A percentile compares a stretch with the other conserved stretches of the same genome.
Evolutionary conservation across 2,113 vertebrate genomes (phyloP).

Genomic region (Brienomyrus longianalis): DNA sequence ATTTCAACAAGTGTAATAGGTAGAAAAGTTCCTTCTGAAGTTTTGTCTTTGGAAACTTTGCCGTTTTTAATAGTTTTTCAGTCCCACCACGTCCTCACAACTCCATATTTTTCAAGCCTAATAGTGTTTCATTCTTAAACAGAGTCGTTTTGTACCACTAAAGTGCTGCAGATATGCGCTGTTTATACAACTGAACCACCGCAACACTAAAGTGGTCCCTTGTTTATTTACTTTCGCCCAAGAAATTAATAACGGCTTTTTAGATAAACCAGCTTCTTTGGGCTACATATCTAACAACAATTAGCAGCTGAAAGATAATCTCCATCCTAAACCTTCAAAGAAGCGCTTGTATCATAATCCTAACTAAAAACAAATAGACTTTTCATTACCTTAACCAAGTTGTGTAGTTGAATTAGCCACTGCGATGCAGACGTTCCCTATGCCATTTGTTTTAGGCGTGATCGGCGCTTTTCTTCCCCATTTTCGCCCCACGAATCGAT

Average conservation of each 20-base stretch:
- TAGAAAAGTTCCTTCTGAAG: not conserved
- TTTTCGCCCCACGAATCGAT: slow-evolving; percentile 8
- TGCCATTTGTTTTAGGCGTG: slow-evolving; percentile 26
- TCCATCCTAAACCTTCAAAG: not conserved
- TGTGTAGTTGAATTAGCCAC: not conserved
- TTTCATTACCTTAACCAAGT: slow-evolving; percentile 2
- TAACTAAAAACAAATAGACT: not conserved
- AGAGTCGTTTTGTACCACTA: not conserved
- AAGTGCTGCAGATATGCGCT: not conserved
- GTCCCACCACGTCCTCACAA: not conserved
- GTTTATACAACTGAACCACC: not conserved
- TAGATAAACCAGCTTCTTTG: not conserved
- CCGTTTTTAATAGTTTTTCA: not conserved
- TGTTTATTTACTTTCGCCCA: not conserved
- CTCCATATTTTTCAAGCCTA: not conserved
- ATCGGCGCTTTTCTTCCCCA: not conserved
- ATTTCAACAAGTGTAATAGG: not conserved
- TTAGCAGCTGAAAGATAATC: not conserved
- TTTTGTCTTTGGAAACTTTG: not conserved
- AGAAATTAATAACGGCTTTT: not conserved
- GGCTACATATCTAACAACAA: not conserved
- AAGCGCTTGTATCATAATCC: not conserved
- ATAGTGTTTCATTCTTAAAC: not conserved
- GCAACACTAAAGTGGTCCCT: not conserved
- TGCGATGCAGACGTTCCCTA: not conserved